A percentile compares a stretch with the other conserved stretches of the same genome.
phyloP scores from a whole-genome alignment of 2,888 invertebrate species.

The Blomia tropicalis region DNA sequence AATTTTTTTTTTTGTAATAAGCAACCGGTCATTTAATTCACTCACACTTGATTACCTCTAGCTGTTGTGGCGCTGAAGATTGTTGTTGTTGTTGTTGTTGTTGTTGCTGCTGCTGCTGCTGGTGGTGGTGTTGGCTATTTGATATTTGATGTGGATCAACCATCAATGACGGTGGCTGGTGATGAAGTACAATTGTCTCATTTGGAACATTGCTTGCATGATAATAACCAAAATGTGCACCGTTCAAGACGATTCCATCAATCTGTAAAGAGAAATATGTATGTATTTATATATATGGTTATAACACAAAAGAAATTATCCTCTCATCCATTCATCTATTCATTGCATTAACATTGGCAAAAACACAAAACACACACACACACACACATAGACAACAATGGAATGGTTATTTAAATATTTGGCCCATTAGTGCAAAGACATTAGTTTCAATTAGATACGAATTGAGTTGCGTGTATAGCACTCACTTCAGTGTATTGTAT shows the following conservation, averaged over 20 bases:
- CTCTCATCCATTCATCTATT: too few relatives aligned
- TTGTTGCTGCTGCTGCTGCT: neutral
- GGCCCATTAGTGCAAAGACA: too few relatives aligned
- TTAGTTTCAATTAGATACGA: too few relatives aligned
- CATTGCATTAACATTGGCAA: too few relatives aligned
- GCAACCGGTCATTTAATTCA: slow-evolving; percentile 14
- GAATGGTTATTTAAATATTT: neutral
- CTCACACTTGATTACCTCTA: slow-evolving; percentile 4
- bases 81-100: neutral
- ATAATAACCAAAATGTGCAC: slow-evolving; percentile 2
- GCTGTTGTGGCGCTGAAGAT: neutral
- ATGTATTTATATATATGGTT: too few relatives aligned
- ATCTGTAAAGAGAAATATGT: slow-evolving; percentile 1
- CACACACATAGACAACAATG: too few relatives aligned
- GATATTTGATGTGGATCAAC: neutral
- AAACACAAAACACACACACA: too few relatives aligned
- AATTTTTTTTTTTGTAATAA: too few relatives aligned
- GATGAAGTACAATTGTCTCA: slow-evolving; percentile 1
- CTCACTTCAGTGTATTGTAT: too few relatives aligned
- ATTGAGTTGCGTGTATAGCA: too few relatives aligned
- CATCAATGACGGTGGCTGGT: neutral
- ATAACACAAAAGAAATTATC: neutral
- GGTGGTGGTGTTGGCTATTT: neutral
- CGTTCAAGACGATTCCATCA: slow-evolving; percentile 14
- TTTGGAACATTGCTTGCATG: slow-evolving; percentile 2